Conservation (phyloP, 2,113 vertebrate species). For the Oryzias curvinotus region DNA sequence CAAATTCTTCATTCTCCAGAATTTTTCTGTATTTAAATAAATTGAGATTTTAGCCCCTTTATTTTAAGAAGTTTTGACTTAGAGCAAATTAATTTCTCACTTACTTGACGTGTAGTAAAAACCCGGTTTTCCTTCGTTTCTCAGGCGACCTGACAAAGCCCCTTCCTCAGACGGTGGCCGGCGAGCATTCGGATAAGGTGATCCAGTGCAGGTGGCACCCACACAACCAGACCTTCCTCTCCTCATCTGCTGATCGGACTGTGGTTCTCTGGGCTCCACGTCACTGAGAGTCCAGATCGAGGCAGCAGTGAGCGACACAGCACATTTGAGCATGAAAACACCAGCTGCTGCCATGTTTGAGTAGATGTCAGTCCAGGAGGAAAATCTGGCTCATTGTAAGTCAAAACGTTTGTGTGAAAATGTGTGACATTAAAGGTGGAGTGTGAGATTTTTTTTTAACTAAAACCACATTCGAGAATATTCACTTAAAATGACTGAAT, state of each 20-base stretch:
- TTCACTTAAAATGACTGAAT: no score
- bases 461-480: conserved; percentile 9
- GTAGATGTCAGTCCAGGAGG: no score
- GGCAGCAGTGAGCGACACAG: conserved; percentile 19
- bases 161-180: conserved; percentile 89
- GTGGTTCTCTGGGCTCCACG: conserved; percentile 92
- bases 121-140: not conserved
- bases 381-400: no score
- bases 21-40: no score
- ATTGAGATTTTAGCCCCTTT: no score
- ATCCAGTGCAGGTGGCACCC: conserved; percentile 98
- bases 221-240: conserved; percentile 90
- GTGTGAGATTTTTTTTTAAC: conserved; percentile 48
- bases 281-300: conserved; percentile 54
- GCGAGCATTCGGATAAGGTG: conserved; percentile 95
- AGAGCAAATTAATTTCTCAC: not conserved
- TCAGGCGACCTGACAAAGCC: conserved; percentile 94
- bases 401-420: conserved; percentile 32
- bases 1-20: no score
- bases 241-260: conserved; percentile 94
- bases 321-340: conserved; percentile 41
- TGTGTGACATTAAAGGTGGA: conserved; percentile 11
- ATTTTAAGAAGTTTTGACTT: no score
- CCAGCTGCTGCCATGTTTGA: conserved; percentile 61
- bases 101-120: not conserved